Conservation (phyloP, 2,113 vertebrate genomes). For the Gambusia affinis region DNA sequence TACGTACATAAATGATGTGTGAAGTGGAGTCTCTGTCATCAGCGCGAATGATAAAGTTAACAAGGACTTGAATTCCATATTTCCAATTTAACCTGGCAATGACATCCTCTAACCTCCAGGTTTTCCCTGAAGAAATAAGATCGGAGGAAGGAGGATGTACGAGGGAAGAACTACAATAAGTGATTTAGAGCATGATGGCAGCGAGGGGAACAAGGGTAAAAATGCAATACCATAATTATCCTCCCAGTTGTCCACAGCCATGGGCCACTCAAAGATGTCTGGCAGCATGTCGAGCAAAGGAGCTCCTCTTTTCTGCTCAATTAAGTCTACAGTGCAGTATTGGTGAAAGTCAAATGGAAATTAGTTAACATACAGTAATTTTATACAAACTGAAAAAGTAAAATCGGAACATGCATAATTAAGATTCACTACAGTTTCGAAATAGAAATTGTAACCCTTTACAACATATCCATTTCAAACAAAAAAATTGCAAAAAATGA, state of each 20-base stretch:
- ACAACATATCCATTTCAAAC: too few species aligned
- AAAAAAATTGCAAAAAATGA: too few species aligned
- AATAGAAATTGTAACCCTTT: too few species aligned
- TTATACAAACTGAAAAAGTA: not conserved
- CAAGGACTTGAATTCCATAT: conserved; percentile 88
- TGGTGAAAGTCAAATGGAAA: not conserved
- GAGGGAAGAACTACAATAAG: not conserved
- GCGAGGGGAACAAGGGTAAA: not conserved
- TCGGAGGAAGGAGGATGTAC: not conserved
- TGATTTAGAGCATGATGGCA: not conserved
- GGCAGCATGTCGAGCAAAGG: conserved; percentile 86
- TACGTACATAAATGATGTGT: conserved; percentile 93
- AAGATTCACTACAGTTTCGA: not conserved
- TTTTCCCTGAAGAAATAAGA: conserved; percentile 71
- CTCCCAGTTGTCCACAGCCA: conserved; percentile 87
- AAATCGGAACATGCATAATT: too few species aligned
- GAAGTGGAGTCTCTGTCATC: conserved; percentile 90
- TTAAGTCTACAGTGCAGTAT: conserved; percentile 79
- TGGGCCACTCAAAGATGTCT: conserved; percentile 89
- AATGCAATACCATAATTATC: conserved; percentile 78
- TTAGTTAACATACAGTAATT: conserved; percentile 3
- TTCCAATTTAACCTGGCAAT: conserved; percentile 87
- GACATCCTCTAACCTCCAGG: conserved; percentile 86
- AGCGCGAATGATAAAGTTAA: conserved; percentile 90
- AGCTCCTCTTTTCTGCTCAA: conserved; percentile 85